phyloP scores from a whole-genome alignment of 2,113 vertebrate genomes.

The Acanthisitta chloris region DNA sequence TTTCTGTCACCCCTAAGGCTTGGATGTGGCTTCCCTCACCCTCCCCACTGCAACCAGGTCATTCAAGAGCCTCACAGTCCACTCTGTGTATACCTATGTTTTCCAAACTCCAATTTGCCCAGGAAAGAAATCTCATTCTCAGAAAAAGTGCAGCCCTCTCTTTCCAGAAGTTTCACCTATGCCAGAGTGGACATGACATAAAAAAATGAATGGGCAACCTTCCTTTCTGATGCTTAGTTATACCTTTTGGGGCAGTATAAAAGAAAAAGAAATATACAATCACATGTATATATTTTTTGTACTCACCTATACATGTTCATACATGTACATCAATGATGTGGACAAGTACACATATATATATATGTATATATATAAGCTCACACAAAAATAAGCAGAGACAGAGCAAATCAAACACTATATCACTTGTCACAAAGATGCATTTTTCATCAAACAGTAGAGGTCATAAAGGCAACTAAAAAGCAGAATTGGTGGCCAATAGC shows the following conservation, averaged over 20 bases:
- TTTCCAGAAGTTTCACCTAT: background rate
- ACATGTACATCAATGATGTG: background rate
- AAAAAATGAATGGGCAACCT: background rate
- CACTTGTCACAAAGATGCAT: background rate
- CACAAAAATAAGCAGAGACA: background rate
- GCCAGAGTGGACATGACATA: background rate
- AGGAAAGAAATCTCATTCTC: background rate
- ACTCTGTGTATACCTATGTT: rapidly evolving
- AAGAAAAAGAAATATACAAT: background rate
- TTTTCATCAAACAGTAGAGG: background rate
- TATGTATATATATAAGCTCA: background rate
- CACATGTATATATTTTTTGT: background rate
- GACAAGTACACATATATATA: background rate
- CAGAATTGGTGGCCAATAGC: background rate
- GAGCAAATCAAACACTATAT: background rate
- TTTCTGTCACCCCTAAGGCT: background rate
- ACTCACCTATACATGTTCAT: background rate
- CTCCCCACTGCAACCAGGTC: background rate
- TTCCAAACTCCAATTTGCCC: background rate
- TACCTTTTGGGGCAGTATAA: background rate
- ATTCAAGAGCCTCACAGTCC: background rate
- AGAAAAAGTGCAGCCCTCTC: background rate
- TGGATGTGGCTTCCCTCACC: rapidly evolving
- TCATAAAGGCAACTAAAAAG: background rate
- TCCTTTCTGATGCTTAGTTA: background rate